These are phyloP conservation scores for Drosophila watanabei DNA, from an alignment of 1,140 invertebrate genomes.

Conservation along the genomic window DNA sequence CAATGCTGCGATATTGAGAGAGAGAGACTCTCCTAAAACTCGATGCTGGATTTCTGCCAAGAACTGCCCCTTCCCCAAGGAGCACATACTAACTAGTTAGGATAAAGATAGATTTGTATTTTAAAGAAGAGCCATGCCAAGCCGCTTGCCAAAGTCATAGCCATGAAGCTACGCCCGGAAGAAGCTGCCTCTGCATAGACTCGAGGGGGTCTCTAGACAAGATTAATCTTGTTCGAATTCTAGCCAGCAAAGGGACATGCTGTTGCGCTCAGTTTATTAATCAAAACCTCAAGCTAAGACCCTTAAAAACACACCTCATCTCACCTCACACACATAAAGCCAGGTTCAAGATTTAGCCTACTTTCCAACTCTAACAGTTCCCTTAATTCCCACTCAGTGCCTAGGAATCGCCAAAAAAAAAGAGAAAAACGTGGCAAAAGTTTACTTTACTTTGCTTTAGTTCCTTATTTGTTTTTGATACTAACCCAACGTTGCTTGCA, in stretches of 20 bases:
- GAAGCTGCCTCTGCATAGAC: conserved; percentile 52
- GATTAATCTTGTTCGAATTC: background rate
- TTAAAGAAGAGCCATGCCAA: background rate
- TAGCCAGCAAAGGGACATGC: background rate
- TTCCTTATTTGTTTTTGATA: conserved; percentile 5
- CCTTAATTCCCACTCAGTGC: background rate
- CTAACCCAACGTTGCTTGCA: conserved; percentile 50
- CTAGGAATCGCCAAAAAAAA: conserved; percentile 37
- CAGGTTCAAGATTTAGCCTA: conserved; percentile 21
- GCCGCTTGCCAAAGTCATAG: background rate
- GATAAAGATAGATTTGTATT: background rate
- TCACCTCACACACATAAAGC: background rate
- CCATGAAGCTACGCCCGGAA: conserved; percentile 27
- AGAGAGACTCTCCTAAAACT: background rate
- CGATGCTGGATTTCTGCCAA: background rate
- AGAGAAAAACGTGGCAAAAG: background rate
- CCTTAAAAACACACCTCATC: background rate
- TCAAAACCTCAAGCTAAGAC: conserved; percentile 5
- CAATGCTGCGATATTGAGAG: conserved; percentile 14
- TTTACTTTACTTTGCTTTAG: conserved; percentile 17
- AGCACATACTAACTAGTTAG: background rate
- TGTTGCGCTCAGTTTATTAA: background rate
- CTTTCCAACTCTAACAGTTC: background rate
- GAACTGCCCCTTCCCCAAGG: conserved; percentile 13
- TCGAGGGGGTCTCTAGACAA: background rate